phyloP scores from a whole-genome alignment of 2,797 vertebrate genomes.

The Sebastolobus alascanus region DNA sequence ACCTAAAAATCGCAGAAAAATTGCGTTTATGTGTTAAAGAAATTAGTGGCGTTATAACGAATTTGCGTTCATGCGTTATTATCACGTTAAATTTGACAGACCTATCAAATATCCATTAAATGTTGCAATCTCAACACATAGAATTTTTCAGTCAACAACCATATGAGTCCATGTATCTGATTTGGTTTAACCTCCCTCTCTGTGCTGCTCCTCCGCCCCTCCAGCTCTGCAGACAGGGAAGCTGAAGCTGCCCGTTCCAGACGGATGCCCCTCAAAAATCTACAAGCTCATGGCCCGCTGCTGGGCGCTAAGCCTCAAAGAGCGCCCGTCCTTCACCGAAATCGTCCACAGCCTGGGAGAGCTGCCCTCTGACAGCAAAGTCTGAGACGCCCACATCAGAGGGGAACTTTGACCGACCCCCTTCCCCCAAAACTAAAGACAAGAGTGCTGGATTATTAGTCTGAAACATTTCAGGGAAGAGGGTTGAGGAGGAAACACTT shows the following conservation, averaged over 20 bases:
- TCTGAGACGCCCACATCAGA: conserved; percentile 80
- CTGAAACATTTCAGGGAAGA: conserved; percentile 84
- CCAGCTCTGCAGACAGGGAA: conserved; percentile 92
- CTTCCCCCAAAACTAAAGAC: conserved; percentile 62
- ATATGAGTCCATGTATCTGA: not conserved
- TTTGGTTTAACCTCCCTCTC: conserved; percentile 2
- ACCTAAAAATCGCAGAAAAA: too few species aligned
- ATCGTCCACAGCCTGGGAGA: conserved; percentile 90
- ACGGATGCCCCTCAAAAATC: conserved; percentile 92
- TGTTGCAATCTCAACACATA: not conserved
- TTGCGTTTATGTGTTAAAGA: too few species aligned
- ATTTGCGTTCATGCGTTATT: too few species aligned
- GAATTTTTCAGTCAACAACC: not conserved
- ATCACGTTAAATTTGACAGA: too few species aligned
- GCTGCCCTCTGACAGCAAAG: conserved; percentile 92
- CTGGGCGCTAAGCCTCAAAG: conserved; percentile 94
- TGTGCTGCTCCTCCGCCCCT: not conserved
- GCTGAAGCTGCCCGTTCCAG: conserved; percentile 88
- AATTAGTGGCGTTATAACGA: too few species aligned
- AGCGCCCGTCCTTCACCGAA: conserved; percentile 95
- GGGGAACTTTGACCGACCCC: conserved; percentile 45
- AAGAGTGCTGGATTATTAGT: conserved; percentile 80
- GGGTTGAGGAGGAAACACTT: conserved; percentile 58
- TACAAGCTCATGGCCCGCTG: conserved; percentile 95
- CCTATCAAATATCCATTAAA: too few species aligned